phyloP scores from a whole-genome alignment of 2,888 invertebrate species.

The Diadegma fenestrale region DNA sequence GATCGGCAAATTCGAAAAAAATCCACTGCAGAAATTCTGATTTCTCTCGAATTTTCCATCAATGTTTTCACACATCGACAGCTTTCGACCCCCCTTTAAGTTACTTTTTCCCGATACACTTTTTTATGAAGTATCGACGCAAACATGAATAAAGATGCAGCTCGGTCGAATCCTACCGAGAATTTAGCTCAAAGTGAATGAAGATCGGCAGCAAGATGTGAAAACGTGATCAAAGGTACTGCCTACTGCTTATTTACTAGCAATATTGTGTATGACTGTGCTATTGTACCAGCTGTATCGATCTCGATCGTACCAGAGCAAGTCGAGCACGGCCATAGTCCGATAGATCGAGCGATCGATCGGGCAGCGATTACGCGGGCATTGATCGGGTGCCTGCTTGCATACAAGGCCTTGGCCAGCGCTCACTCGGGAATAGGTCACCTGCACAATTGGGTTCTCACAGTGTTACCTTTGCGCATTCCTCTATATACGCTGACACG shows the following conservation, averaged over 20 bases:
- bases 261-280: constrained; percentile 30
- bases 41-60: not conserved
- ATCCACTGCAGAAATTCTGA: not conserved
- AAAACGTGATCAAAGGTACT: constrained; percentile 50
- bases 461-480: constrained; percentile 45
- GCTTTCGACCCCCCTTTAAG: not conserved
- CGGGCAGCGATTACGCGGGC: constrained; percentile 58
- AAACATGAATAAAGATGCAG: not conserved
- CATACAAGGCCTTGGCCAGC: constrained; percentile 65
- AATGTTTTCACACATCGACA: not conserved
- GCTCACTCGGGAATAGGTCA: constrained; percentile 68
- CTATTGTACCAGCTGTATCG: constrained; percentile 26
- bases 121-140: too few relatives aligned
- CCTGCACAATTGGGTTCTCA: constrained; percentile 72
- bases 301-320: constrained; percentile 47
- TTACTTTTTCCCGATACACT: not conserved
- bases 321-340: constrained; percentile 33
- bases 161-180: not conserved
- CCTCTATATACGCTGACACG: not conserved
- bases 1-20: not conserved
- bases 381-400: constrained; percentile 58
- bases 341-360: constrained; percentile 62
- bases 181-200: constrained; percentile 26
- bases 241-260: constrained; percentile 52
- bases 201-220: constrained; percentile 47